Conservation (phyloP, 2,888 invertebrate genomes). For the Napeogenes inachia region DNA sequence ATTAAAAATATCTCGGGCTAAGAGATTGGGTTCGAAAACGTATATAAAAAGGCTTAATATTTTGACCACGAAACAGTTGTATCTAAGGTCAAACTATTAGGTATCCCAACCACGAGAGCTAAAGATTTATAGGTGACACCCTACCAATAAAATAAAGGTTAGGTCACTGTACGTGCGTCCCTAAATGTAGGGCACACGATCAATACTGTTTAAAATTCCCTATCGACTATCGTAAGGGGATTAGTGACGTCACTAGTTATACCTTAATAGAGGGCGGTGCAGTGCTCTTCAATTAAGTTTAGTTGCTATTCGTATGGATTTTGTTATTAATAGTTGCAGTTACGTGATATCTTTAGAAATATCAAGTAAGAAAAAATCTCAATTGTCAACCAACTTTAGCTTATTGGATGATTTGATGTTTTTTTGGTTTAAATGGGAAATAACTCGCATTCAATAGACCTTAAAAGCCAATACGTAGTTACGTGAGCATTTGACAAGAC, state of each 20-base stretch:
- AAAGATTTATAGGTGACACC: constrained; percentile 39
- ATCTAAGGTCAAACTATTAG: constrained; percentile 42
- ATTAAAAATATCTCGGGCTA: too few relatives aligned
- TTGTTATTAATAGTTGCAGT: too few relatives aligned
- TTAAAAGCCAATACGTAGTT: not conserved
- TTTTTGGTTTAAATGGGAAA: constrained; percentile 2
- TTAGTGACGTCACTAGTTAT: constrained; percentile 29
- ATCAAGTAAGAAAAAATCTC: too few relatives aligned
- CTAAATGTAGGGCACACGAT: constrained; percentile 58
- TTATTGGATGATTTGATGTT: not conserved
- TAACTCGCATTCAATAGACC: constrained; percentile 2
- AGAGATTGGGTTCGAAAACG: too few relatives aligned
- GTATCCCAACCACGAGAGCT: constrained; percentile 37
- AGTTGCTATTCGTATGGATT: not conserved
- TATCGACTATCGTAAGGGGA: constrained; percentile 47
- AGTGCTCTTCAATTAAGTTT: not conserved
- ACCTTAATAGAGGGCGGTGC: not conserved
- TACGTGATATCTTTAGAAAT: too few relatives aligned
- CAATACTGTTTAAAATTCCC: constrained; percentile 68
- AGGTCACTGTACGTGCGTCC: constrained; percentile 33
- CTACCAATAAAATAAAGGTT: constrained; percentile 32
- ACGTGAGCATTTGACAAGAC: not conserved
- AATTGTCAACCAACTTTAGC: too few relatives aligned
- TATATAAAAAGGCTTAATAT: not conserved
- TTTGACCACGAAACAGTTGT: not conserved